Evolutionary conservation across 2,797 vertebrate species (phyloP), one percentile per base, ranked within the genome.

Genomic region (Lacerta bilineata): DNA sequence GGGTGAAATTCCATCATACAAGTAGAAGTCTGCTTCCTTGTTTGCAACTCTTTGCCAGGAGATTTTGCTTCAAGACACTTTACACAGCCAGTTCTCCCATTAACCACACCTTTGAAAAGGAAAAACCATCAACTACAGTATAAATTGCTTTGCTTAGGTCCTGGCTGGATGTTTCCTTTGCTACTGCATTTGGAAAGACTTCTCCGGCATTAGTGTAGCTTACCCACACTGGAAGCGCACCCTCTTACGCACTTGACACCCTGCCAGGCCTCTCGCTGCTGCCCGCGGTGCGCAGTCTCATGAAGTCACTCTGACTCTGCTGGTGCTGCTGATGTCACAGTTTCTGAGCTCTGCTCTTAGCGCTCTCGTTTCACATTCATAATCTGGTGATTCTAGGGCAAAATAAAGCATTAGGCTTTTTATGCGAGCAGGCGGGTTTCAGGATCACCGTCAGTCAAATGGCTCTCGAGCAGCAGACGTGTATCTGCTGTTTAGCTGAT

Each of bases 381-480:
- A 82, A 61, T 23, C 80, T 41, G 66, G 80, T 25, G 72, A 75
- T 72, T n/a, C 33, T 10, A 10, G 69, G 69, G 13, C 29, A 4
- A 79, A 55, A 87, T 39, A 64, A 71, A 83, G 5, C 3, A 50
- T 43, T 84, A 80, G 82, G 76, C 18, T 80, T 18, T 80, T 72
- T 74, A 36, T n/a, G n/a, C 11, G 76, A 80, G 59, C 8, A 27
- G 89, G 17, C 8, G 29, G 39, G 39, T 33, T n/a, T 59, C 36
- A 69, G 8, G 36, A 83, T 69, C n/a, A 43, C 41, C 41, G 46
- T 68, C 36, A 69, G 72, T 85, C 9, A 75, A 13, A 18, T 33
- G 61, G 5, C 17, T 13, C 25, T 41, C 25, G 59, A 80, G 23
- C n/a, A 46, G 69, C 41, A 85, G 84, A 6, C 6, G 8, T 8